phyloP scores from a whole-genome alignment of 1,140 invertebrate species.

The Aphelinus certus region DNA sequence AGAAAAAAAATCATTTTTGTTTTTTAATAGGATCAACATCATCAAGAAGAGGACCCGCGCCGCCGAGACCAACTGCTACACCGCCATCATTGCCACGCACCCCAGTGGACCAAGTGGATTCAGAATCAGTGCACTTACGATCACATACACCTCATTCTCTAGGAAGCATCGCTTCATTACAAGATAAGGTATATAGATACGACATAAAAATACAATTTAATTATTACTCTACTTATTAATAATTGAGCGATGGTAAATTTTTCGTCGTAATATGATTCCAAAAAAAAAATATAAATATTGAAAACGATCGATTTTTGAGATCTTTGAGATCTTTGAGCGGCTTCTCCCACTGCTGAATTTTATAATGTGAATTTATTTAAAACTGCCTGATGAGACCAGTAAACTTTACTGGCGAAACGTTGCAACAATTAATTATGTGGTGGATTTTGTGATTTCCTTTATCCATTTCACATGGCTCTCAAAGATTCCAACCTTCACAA shows the following conservation, averaged over 20 bases:
- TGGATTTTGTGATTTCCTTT: not conserved
- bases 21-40: conserved; percentile 59
- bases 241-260: no score
- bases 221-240: no score
- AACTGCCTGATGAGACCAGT: no score
- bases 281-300: conserved; percentile 16
- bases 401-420: no score
- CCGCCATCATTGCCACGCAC: conserved; percentile 68
- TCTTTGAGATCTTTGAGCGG: no score
- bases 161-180: conserved; percentile 78
- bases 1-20: not conserved
- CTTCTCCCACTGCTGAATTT: no score
- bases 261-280: no score
- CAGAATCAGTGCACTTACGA: conserved; percentile 67
- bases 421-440: not conserved
- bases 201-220: no score
- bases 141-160: conserved; percentile 74
- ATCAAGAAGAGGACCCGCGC: conserved; percentile 64
- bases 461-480: not conserved
- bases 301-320: no score
- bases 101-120: conserved; percentile 64
- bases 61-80: conserved; percentile 66
- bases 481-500: no score
- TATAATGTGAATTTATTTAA: no score
- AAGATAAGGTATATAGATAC: conserved; percentile 69